Evolutionary conservation across 2,888 invertebrate species (phyloP).

Genomic region (Sphaeridia pumilis): DNA sequence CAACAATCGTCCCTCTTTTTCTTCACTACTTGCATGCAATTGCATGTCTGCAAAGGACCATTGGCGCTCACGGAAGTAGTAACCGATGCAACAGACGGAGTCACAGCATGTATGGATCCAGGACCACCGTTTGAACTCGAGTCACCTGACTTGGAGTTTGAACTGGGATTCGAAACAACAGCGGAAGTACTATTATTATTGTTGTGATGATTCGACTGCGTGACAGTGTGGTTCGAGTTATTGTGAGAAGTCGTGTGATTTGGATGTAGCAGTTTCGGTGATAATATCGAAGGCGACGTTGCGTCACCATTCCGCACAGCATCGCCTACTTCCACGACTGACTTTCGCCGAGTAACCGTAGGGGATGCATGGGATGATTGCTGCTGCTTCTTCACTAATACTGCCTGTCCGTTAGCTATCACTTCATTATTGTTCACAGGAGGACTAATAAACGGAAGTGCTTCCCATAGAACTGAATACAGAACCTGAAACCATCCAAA

Average conservation of each 20-base stretch:
- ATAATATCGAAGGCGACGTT: constrained; percentile 9
- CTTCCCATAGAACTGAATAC: constrained; percentile 34
- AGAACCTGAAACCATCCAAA: constrained; percentile 6
- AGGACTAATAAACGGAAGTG: constrained; percentile 33
- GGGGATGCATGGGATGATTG: constrained; percentile 14
- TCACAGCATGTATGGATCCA: constrained; percentile 14
- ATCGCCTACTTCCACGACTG: constrained; percentile 27
- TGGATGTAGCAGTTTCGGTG: constrained; percentile 15
- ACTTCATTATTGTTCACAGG: constrained; percentile 36
- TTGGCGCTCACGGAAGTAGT: constrained; percentile 14
- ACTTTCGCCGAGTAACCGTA: constrained; percentile 30
- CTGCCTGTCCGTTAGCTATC: constrained; percentile 34
- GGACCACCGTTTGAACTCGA: constrained; percentile 1
- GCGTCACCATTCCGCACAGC: constrained; percentile 12
- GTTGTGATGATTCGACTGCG: constrained; percentile 5
- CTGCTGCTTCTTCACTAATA: constrained; percentile 31
- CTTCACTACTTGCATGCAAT: constrained; percentile 19
- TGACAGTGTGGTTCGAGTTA: constrained; percentile 27
- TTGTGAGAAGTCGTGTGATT: constrained; percentile 27
- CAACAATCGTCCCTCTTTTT: constrained; percentile 35
- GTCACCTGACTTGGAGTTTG: constrained; percentile 20
- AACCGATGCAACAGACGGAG: constrained; percentile 3
- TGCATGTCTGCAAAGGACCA: constrained; percentile 18
- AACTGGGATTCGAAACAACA: constrained; percentile 5
- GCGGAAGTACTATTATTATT: constrained; percentile 12